Evolutionary conservation across 2,113 vertebrate species (phyloP), one percentile per base, ranked within the genome.

Genomic region (Oenanthe melanoleuca): DNA sequence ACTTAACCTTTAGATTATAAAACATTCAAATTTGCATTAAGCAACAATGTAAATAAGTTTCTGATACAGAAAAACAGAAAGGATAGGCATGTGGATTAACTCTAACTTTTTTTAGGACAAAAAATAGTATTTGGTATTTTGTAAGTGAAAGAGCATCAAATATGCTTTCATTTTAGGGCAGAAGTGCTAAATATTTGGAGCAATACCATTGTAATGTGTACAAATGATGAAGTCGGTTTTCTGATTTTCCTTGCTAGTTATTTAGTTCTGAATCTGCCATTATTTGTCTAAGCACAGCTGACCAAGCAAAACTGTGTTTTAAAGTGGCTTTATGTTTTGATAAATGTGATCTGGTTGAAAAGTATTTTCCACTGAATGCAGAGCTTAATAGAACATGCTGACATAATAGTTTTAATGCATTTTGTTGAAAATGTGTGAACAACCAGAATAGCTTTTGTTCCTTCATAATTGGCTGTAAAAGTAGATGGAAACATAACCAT

Each of bases 241-340:
- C 97, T 98, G 97, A 98, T 98, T 98, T 97, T 98, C 95, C 96
- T 97, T 96, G 97, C 97, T 98, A 97, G 98, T 98, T 98, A 98
- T 98, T 98, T 98, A 98, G 98, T 98, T 98, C 97, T 98, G 97
- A 98, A 98, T 98, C 98, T 98, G 98, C 97, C 98, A 98, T 98
- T 98, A 98, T 98, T 98, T 98, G 98, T 98, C 97, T 98, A 98
- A 98, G 98, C 98, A 98, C 98, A 98, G 98, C 98, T 98, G 98
- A 98, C 98, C 98, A 98, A 98, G 98, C 98, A 98, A 98, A 98
- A 98, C 98, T 97, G 97, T 98, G 97, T 98, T 98, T 98, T 98
- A 98, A 98, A 98, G 98, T 98, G 98, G 98, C 98, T 98, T 98
- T 98, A 98, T 98, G 98, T 98, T 98, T 98, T 98, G 98, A 98